Evolutionary conservation across 2,797 vertebrate species (phyloP).

Genomic region (Clarias laeviceps): DNA sequence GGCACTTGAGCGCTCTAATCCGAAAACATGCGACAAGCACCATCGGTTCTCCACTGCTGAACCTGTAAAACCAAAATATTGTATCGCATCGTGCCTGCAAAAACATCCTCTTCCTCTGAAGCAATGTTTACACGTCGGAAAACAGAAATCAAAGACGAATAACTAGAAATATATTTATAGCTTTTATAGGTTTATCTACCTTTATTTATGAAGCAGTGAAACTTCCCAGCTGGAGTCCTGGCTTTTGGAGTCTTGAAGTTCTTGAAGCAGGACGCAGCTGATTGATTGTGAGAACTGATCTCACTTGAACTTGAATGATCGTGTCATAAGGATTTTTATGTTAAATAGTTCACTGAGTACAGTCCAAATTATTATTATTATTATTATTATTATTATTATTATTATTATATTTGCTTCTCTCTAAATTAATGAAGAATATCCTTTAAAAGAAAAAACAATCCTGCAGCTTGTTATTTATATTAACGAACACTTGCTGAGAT

Average conservation of each 20-base stretch:
- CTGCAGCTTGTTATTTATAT: background rate
- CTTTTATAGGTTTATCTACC: background rate
- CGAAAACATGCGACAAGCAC: background rate
- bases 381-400: no score
- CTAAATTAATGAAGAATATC: no score
- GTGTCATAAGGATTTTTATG: background rate
- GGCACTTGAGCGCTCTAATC: background rate
- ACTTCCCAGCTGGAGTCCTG: background rate
- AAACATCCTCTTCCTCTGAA: background rate
- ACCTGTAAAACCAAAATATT: background rate
- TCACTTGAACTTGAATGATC: background rate
- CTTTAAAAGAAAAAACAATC: background rate
- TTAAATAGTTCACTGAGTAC: background rate
- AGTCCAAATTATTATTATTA: no score
- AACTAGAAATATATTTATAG: conserved; percentile 38
- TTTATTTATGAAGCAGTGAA: conserved; percentile 38
- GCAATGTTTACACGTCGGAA: conserved; percentile 69
- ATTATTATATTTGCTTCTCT: background rate
- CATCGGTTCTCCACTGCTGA: background rate
- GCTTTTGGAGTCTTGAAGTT: background rate
- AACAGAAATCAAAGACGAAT: conserved; percentile 15
- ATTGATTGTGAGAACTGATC: background rate
- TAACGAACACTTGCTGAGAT: background rate
- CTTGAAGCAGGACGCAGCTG: background rate
- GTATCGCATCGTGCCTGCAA: background rate